Base-by-base conservation (phyloP, 1,140 invertebrate species). In the Caenorhabditis remanei region DNA sequence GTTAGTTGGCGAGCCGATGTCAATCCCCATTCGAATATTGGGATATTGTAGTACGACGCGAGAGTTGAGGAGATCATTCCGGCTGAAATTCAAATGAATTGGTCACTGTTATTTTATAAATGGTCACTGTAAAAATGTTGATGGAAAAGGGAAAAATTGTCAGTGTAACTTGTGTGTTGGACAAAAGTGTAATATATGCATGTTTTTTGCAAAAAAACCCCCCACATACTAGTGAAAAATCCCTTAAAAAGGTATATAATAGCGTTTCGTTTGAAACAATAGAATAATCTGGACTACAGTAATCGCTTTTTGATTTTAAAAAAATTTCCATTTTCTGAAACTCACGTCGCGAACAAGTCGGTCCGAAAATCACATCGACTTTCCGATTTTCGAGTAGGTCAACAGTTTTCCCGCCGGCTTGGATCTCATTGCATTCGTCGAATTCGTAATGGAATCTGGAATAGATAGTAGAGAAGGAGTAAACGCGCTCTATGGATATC, bases 291-390 rank as follows among this genome's bases (percentile, higher is more conserved):
- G n/a, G n/a, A n/a, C n/a, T n/a, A n/a, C n/a, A n/a, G n/a, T n/a
- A n/a, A n/a, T n/a, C n/a, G n/a, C n/a, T n/a, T n/a, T n/a, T n/a
- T n/a, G n/a, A n/a, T n/a, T n/a, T n/a, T n/a, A n/a, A n/a, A n/a
- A n/a, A n/a, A n/a, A n/a, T n/a, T n/a, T n/a, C n/a, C n/a, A n/a
- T n/a, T n/a, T n/a, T n/a, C n/a, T n/a, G n/a, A n/a, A n/a, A n/a
- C 61, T 65, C 46, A 71, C 65, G 41, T 56, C 56, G 50, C 14
- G 50, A 56, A 24, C 79, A 83, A 58, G 79, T 83, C 5, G 79
- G 79, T 53, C 79, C 79, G 8, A 83, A 56, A 19, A 83, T 83
- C 13, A 83, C 79, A 55, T 83, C 79, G 5, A 83, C 79, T 55
- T 55, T 83, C 7, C 55, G 32, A 46, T 53, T 32, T 14, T 55